Evolutionary conservation across 92 coral and sea anemone genomes (phyloP).

Genomic region (Porites lobata): DNA sequence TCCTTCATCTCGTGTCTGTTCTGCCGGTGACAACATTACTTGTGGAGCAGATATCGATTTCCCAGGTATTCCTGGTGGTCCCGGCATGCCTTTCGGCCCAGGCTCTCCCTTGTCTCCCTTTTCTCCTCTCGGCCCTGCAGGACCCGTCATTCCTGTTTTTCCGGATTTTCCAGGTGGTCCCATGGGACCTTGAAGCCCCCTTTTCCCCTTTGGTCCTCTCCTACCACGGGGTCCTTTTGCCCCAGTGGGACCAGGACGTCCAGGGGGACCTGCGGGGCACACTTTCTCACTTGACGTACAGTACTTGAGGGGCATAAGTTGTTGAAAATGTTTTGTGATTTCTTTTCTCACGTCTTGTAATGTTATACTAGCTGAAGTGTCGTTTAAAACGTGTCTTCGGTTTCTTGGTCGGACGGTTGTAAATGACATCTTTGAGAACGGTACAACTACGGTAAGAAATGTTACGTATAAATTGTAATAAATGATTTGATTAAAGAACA

Average conservation of each 20-base stretch:
- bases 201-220: slow-evolving; percentile 24
- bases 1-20: slow-evolving; percentile 33
- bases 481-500: too few species aligned
- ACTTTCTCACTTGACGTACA: neutral
- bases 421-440: too few species aligned
- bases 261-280: slow-evolving; percentile 44
- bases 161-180: too few species aligned
- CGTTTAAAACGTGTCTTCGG: too few species aligned
- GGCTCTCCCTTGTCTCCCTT: neutral
- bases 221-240: slow-evolving; percentile 33
- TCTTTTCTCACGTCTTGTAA: too few species aligned
- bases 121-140: slow-evolving; percentile 19
- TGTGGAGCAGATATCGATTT: slow-evolving; percentile 35
- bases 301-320: too few species aligned
- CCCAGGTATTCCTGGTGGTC: slow-evolving; percentile 25
- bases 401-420: too few species aligned
- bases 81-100: slow-evolving; percentile 25
- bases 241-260: slow-evolving; percentile 22
- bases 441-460: too few species aligned
- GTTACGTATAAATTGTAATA: too few species aligned
- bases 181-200: slow-evolving; percentile 23
- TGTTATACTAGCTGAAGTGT: too few species aligned
- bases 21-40: slow-evolving; percentile 32
- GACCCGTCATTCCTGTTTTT: neutral
- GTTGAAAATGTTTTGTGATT: too few species aligned